Percentiles rank a stretch among this genome's conserved stretches.
phyloP scores from a whole-genome alignment of 1,140 invertebrate genomes.

The Adoxophyes honmai region DNA sequence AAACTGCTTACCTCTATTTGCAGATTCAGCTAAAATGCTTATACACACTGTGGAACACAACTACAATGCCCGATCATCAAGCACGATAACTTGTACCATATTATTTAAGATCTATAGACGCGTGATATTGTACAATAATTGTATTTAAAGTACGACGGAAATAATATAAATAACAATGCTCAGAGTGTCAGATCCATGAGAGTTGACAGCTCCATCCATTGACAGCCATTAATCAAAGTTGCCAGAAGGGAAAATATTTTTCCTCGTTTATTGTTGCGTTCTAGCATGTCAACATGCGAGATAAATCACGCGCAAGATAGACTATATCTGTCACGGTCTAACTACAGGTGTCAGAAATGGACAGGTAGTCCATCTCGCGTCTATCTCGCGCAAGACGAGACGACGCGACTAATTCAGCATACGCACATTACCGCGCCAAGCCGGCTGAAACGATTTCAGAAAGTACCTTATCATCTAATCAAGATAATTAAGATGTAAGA shows the following conservation, averaged over 20 bases:
- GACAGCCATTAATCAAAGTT: not conserved
- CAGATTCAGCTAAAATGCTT: not conserved
- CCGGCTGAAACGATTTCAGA: no score
- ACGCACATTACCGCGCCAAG: no score
- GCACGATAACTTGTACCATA: conserved; percentile 10
- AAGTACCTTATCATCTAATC: no score
- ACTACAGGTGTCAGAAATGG: no score
- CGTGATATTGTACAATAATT: not conserved
- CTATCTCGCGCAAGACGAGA: no score
- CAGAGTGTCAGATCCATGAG: not conserved
- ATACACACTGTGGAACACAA: not conserved
- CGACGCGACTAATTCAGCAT: no score
- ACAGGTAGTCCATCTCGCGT: no score
- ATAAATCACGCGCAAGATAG: no score
- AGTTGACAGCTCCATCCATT: not conserved
- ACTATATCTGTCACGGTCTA: no score
- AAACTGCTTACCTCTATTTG: conserved; percentile 9
- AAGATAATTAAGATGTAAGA: no score
- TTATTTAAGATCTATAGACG: not conserved
- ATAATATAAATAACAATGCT: conserved; percentile 15
- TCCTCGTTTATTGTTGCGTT: not conserved
- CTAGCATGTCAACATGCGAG: not conserved
- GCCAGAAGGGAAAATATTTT: not conserved
- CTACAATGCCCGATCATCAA: conserved; percentile 4
- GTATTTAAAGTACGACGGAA: conserved; percentile 9